These are phyloP conservation scores for Plutella xylostella DNA, from an alignment of 2,888 invertebrate species.

Conservation along the genomic window DNA sequence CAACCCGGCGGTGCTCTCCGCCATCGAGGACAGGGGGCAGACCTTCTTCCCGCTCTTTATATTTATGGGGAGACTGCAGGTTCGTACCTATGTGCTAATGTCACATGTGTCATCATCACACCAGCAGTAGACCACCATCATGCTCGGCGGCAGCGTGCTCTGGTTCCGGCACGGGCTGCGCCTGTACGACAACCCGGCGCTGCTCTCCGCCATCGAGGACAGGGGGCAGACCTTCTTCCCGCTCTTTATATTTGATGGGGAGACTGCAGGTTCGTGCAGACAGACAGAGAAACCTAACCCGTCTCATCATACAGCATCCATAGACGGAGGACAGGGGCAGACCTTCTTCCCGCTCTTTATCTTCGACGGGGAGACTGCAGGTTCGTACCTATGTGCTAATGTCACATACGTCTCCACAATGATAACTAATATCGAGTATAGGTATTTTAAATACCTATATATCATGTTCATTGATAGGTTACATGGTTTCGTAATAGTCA, in stretches of 20 bases:
- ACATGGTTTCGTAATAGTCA: too few relatives aligned
- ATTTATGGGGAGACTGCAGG: constrained; percentile 81
- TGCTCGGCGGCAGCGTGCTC: constrained; percentile 60
- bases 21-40: constrained; percentile 43
- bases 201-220: constrained; percentile 65
- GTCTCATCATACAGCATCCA: too few relatives aligned
- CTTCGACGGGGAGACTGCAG: constrained; percentile 81
- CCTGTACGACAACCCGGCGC: constrained; percentile 77
- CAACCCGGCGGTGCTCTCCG: constrained; percentile 74
- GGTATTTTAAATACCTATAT: too few relatives aligned
- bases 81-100: too few relatives aligned
- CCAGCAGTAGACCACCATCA: too few relatives aligned
- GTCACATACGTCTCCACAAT: too few relatives aligned
- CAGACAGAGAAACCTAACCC: too few relatives aligned
- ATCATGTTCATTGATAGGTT: too few relatives aligned
- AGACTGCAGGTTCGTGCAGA: constrained; percentile 76
- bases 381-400: too few relatives aligned
- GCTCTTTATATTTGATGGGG: constrained; percentile 81
- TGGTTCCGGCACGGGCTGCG: constrained; percentile 81
- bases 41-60: constrained; percentile 76
- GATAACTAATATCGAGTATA: too few relatives aligned
- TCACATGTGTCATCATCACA: too few relatives aligned
- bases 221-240: constrained; percentile 64
- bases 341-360: constrained; percentile 78
- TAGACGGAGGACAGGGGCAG: too few relatives aligned